Evolutionary conservation across 2,888 invertebrate species (phyloP), one percentile per base, ranked within the genome.

Genomic region (Diabrotica balteata): DNA sequence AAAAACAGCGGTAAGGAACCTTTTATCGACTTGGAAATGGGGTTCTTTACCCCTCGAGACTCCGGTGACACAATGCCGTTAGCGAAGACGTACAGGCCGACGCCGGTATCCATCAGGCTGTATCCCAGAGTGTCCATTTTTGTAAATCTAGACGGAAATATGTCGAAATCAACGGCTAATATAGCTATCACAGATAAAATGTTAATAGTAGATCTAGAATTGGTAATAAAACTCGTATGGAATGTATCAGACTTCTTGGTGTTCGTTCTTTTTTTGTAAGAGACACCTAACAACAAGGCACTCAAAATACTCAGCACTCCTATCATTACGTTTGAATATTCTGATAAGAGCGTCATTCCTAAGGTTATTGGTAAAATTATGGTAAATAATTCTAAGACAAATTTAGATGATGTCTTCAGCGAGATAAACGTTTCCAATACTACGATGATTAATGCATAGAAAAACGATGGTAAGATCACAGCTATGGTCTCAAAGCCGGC

Each of bases 71-170:
- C 92, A 51, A 93, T 83, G 0, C 93, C 96, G 85, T 95, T 95
- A 32, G 92, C 87, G 47, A 93, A 86, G 7, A 96, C 88, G 85
- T 93, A 98, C 17, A 94, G 83, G 0, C 97, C 97, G 5, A 98
- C 97, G 8, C 98, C 98, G 8, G 93, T 88, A 81, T 99, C 99
- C 99, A 99, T 99, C 43, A 97, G 82, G 80, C 95, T 91, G 77
- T 90, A 93, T 0, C 98, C 97, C 85, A 88, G 94, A 0, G 84
- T 87, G 79, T 94, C 93, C 0, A 96, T 95, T 85, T 99, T 99
- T 0, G 93, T 93, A 82, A 94, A 93, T 75, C 90, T 85, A 57
- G 92, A 85, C 0, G 98, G 97, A 81, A 96, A 98, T 60, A 91
- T 86, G 57, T 85, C 85, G 81, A 99, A 99, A 84, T 99, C 99